Percentiles rank a stretch among this genome's conserved stretches.
Conservation (phyloP, 2,888 invertebrate species). For the Capitulum mitella region DNA sequence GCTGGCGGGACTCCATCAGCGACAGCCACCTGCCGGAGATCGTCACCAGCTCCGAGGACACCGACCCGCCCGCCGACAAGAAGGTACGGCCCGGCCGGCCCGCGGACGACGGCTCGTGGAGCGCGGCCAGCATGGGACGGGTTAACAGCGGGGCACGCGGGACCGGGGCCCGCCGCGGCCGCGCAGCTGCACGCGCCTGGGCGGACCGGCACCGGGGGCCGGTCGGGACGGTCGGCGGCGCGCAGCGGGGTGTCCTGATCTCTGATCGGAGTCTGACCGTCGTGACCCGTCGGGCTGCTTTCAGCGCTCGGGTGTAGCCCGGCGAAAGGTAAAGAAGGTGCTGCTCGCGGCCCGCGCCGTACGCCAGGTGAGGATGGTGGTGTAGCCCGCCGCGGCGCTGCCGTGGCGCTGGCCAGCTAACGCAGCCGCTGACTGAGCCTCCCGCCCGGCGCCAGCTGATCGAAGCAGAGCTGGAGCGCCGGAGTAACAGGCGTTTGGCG, state of each 20-base stretch:
- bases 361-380: not conserved
- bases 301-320: not conserved
- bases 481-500: no score
- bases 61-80: slow-evolving; percentile 26
- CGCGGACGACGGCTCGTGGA: not conserved
- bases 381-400: not conserved
- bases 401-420: not conserved
- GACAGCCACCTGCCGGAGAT: slow-evolving; percentile 26
- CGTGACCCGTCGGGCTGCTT: no score
- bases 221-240: no score
- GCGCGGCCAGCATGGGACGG: no score
- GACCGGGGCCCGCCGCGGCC: not conserved
- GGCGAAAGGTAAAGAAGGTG: not conserved
- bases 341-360: not conserved
- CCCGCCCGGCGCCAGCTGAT: no score
- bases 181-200: not conserved
- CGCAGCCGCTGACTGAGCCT: no score
- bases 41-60: slow-evolving; percentile 27
- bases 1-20: slow-evolving; percentile 28
- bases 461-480: no score
- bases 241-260: no score
- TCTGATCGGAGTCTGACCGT: no score
- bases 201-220: no score
- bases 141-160: not conserved
- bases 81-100: slow-evolving; percentile 8